A percentile compares a stretch with the other conserved stretches of the same genome.
Evolutionary conservation across 2,797 vertebrate genomes (phyloP).

Genomic region (Onychomys leucogaster): DNA sequence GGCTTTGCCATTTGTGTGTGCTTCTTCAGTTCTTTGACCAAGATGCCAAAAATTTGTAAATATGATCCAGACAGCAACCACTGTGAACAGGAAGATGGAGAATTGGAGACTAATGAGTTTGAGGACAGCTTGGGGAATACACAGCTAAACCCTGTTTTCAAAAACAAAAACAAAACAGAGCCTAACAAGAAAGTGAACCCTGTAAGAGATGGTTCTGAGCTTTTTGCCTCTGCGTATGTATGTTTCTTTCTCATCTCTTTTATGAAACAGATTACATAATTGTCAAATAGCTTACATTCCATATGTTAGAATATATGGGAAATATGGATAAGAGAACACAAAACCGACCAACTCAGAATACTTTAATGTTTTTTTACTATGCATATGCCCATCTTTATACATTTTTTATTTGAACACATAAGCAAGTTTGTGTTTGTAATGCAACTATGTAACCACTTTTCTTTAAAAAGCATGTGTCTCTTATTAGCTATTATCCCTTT

Average conservation of each 20-base stretch:
- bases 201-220: background rate
- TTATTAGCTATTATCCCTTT: background rate
- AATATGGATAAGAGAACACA: background rate
- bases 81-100: background rate
- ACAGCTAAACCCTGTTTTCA: background rate
- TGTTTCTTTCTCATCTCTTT: background rate
- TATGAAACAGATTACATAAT: slow-evolving; percentile 15
- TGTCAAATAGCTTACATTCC: background rate
- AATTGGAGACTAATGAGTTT: background rate
- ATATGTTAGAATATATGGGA: background rate
- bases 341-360: background rate
- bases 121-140: background rate
- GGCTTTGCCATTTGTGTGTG: background rate
- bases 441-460: background rate
- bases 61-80: background rate
- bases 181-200: background rate
- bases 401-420: background rate
- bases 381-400: background rate
- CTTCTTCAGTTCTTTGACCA: background rate
- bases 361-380: background rate
- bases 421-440: background rate
- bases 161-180: background rate
- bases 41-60: background rate
- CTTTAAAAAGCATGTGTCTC: background rate
- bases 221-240: background rate